Evolutionary conservation across 2,113 vertebrate species (phyloP).

Genomic region (Oreochromis aureus): DNA sequence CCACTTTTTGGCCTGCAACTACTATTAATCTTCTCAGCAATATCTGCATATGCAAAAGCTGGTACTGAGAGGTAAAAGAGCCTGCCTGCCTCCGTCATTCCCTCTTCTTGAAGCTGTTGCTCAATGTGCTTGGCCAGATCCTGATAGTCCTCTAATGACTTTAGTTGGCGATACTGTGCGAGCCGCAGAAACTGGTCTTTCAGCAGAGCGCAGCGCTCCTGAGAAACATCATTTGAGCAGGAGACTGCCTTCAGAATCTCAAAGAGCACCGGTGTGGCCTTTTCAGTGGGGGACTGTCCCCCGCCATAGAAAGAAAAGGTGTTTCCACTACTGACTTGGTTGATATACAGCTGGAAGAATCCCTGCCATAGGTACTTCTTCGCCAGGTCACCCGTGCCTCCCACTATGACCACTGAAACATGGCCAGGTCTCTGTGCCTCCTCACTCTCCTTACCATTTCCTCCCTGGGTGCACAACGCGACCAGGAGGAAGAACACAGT

Average conservation of each 20-base stretch:
- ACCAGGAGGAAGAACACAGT: slow-evolving; percentile 59
- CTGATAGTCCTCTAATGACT: slow-evolving; percentile 76
- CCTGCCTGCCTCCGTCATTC: slow-evolving; percentile 80
- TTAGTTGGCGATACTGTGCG: slow-evolving; percentile 81
- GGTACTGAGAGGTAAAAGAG: slow-evolving; percentile 95
- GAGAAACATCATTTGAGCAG: slow-evolving; percentile 68
- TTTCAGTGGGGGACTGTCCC: slow-evolving; percentile 64
- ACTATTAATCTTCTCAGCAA: slow-evolving; percentile 80
- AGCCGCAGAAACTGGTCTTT: slow-evolving; percentile 86
- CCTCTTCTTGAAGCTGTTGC: slow-evolving; percentile 67
- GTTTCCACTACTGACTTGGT: slow-evolving; percentile 77
- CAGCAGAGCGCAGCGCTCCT: slow-evolving; percentile 75
- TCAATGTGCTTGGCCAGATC: slow-evolving; percentile 73
- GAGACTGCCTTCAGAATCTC: slow-evolving; percentile 79
- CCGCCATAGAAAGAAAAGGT: slow-evolving; percentile 88
- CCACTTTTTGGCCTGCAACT: slow-evolving; percentile 77
- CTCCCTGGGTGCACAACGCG: slow-evolving; percentile 45
- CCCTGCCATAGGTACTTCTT: slow-evolving; percentile 95
- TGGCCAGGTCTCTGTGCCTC: slow-evolving; percentile 75
- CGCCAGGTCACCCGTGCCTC: slow-evolving; percentile 90
- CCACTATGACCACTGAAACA: slow-evolving; percentile 83
- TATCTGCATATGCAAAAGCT: slow-evolving; percentile 83
- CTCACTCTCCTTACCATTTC: slow-evolving; percentile 12
- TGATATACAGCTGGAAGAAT: slow-evolving; percentile 85
- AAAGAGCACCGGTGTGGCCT: slow-evolving; percentile 73